Evolutionary conservation across 2,113 vertebrate genomes (phyloP).

Genomic region (Rhodinocichla rosea): DNA sequence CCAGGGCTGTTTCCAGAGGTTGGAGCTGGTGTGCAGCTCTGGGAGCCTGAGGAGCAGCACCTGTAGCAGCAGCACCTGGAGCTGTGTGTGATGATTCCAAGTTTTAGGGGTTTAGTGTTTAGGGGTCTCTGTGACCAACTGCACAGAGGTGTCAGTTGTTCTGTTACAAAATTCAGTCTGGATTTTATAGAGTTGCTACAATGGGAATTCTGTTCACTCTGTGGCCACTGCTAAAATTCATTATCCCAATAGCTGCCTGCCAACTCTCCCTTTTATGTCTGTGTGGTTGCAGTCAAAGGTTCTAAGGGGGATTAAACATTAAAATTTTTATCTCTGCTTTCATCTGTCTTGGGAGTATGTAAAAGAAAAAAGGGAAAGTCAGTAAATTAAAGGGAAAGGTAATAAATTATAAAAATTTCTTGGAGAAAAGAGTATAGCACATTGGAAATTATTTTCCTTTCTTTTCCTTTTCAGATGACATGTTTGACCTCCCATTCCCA

Average conservation of each 20-base stretch:
- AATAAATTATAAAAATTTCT: not conserved
- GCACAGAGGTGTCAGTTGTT: not conserved
- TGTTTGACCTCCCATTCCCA: slow-evolving; percentile 95
- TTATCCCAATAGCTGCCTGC: not conserved
- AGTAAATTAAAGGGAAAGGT: not conserved
- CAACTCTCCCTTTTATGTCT: not conserved
- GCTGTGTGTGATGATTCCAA: not conserved
- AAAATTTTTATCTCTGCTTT: not conserved
- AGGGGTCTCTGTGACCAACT: not conserved
- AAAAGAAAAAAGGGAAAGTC: not conserved
- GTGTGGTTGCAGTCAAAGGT: not conserved
- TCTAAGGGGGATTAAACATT: not conserved
- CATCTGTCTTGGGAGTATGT: not conserved
- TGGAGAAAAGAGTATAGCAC: not conserved
- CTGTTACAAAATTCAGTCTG: not conserved
- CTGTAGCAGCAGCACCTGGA: accelerated
- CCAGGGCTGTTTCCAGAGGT: not conserved
- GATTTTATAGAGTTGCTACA: not conserved
- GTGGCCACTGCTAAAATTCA: not conserved
- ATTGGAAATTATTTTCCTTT: not conserved
- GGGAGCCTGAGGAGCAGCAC: not conserved
- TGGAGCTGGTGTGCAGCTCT: not conserved
- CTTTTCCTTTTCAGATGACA: slow-evolving; percentile 80
- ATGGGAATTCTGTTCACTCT: not conserved
- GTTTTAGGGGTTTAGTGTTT: not conserved